Percentiles rank a stretch among this genome's conserved stretches.
phyloP scores from a whole-genome alignment of 2,888 invertebrate species.

The Leptopilina drosophilae region DNA sequence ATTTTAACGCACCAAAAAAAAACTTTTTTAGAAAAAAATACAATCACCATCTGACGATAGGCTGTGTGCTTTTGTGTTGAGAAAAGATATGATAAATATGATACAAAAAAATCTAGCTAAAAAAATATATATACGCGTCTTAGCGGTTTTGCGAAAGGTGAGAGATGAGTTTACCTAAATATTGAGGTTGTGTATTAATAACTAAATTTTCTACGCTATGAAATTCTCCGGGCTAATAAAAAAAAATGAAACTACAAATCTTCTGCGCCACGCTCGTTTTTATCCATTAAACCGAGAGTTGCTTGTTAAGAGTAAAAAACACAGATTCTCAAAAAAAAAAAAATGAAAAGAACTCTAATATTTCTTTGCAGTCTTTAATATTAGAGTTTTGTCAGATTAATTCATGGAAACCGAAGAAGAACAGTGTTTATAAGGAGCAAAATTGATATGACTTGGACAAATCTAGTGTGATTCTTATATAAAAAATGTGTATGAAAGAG shows the following conservation, averaged over 20 bases:
- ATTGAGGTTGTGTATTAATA: constrained; percentile 70
- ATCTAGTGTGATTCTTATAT: constrained; percentile 45
- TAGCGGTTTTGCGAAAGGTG: constrained; percentile 75
- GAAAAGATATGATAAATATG: constrained; percentile 71
- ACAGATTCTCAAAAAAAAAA: constrained; percentile 60
- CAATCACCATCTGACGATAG: constrained; percentile 70
- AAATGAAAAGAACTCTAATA: constrained; percentile 55
- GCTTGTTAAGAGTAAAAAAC: constrained; percentile 65
- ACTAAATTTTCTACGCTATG: constrained; percentile 59
- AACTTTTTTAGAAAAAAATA: constrained; percentile 53
- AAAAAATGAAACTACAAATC: constrained; percentile 50
- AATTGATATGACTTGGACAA: constrained; percentile 45
- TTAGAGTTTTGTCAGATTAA: constrained; percentile 63
- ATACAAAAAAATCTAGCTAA: constrained; percentile 67
- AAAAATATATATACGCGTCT: constrained; percentile 68
- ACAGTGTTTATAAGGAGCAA: constrained; percentile 42
- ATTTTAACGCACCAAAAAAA: constrained; percentile 73
- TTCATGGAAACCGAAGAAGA: constrained; percentile 63
- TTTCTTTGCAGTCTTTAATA: constrained; percentile 52
- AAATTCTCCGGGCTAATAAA: constrained; percentile 44
- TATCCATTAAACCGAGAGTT: constrained; percentile 57
- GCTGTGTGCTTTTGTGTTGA: constrained; percentile 74
- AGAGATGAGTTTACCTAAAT: constrained; percentile 75
- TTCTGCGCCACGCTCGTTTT: constrained; percentile 54
- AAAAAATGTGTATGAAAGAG: constrained; percentile 30